Percentiles rank a stretch among this genome's conserved stretches.
phyloP scores from a whole-genome alignment of 2,888 invertebrate genomes.

The Chaetogeoica ovagalla region DNA sequence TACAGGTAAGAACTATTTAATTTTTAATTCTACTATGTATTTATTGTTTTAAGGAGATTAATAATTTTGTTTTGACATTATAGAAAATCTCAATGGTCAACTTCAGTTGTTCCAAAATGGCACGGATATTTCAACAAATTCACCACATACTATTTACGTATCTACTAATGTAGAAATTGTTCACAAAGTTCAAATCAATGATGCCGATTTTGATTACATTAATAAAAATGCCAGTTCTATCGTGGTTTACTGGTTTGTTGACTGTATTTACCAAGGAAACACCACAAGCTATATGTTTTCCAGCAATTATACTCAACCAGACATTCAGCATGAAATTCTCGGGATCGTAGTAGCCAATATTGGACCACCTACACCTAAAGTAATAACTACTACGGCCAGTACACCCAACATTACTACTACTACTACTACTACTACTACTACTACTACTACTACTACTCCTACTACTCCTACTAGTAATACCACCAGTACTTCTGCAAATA shows the following conservation, averaged over 20 bases:
- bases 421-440: slow-evolving; percentile 58
- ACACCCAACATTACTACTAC: slow-evolving; percentile 59
- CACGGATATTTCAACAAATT: slow-evolving; percentile 57
- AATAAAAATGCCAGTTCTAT: slow-evolving; percentile 63
- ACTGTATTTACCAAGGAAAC: slow-evolving; percentile 72
- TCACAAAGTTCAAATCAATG: slow-evolving; percentile 66
- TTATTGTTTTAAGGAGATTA: not conserved
- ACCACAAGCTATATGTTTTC: slow-evolving; percentile 67
- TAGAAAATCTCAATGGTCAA: slow-evolving; percentile 72
- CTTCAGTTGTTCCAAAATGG: slow-evolving; percentile 69
- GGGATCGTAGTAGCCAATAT: slow-evolving; percentile 68
- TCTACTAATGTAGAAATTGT: slow-evolving; percentile 66
- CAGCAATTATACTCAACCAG: slow-evolving; percentile 68
- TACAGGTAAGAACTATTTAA: slow-evolving; percentile 60
- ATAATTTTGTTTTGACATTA: slow-evolving; percentile 55
- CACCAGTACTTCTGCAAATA: not conserved
- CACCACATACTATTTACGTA: slow-evolving; percentile 65
- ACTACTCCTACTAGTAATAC: slow-evolving; percentile 5
- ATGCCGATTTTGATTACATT: slow-evolving; percentile 68
- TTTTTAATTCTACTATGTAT: not conserved
- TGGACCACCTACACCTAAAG: slow-evolving; percentile 60
- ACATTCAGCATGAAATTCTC: slow-evolving; percentile 68
- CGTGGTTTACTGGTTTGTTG: slow-evolving; percentile 77
- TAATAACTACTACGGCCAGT: slow-evolving; percentile 58
- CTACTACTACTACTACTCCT: slow-evolving; percentile 56